These are phyloP conservation scores for Agrochola circellaris DNA, from an alignment of 2,888 invertebrate species.

Conservation along the genomic window DNA sequence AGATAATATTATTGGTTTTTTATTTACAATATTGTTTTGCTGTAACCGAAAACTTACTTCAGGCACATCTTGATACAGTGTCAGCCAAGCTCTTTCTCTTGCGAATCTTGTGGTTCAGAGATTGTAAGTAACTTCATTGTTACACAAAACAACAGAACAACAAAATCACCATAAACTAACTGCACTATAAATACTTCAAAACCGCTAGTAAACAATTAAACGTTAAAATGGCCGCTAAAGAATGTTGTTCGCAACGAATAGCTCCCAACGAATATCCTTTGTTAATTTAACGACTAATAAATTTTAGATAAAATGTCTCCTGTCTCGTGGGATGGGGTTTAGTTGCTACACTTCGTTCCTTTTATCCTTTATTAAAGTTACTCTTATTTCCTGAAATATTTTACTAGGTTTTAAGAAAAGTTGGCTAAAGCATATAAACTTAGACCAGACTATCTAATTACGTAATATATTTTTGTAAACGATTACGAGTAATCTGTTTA, in stretches of 20 bases:
- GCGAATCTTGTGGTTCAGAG: not conserved
- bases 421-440: not conserved
- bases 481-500: too few species aligned
- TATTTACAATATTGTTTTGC: not conserved
- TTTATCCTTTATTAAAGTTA: slow-evolving; percentile 53
- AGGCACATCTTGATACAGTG: not conserved
- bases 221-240: slow-evolving; percentile 51
- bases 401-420: not conserved
- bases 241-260: slow-evolving; percentile 57
- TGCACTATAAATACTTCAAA: slow-evolving; percentile 53
- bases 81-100: not conserved
- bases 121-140: not conserved
- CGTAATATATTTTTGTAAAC: too few species aligned
- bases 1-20: not conserved
- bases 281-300: slow-evolving; percentile 68
- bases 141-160: slow-evolving; percentile 8
- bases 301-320: slow-evolving; percentile 65
- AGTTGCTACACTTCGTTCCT: slow-evolving; percentile 44
- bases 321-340: slow-evolving; percentile 42
- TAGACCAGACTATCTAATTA: too few species aligned
- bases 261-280: slow-evolving; percentile 51
- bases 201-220: slow-evolving; percentile 56
- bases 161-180: slow-evolving; percentile 37
- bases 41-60: not conserved
- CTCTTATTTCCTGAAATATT: slow-evolving; percentile 21